Evolutionary conservation across 2,888 invertebrate genomes (phyloP).

Genomic region (Adineta ricciae): DNA sequence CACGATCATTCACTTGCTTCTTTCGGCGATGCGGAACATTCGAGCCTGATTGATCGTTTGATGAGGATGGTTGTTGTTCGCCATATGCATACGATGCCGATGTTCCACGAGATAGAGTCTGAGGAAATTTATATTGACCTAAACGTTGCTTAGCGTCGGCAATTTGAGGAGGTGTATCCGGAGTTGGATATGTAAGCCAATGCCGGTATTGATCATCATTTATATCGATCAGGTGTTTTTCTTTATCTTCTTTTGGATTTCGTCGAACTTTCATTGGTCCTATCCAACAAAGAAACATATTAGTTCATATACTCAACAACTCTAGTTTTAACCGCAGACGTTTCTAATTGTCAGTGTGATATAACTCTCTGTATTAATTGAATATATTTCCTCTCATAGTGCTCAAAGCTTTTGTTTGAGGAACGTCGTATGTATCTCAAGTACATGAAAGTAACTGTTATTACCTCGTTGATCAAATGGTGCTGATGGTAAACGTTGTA

Average conservation of each 20-base stretch:
- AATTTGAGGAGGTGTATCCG: neutral
- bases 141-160: neutral
- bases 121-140: neutral
- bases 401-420: no score
- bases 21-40: neutral
- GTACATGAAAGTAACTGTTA: neutral
- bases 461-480: neutral
- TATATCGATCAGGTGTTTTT: neutral
- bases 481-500: neutral
- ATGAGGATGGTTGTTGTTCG: neutral
- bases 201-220: neutral
- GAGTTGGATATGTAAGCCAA: conserved; percentile 10
- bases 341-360: neutral
- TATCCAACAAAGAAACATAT: neutral
- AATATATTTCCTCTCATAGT: no score
- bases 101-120: neutral
- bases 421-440: no score
- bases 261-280: neutral
- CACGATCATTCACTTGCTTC: neutral
- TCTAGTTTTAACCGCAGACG: no score
- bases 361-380: no score
- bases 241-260: neutral
- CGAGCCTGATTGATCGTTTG: neutral
- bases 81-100: neutral
- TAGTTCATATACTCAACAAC: no score